Percentiles rank a stretch among this genome's conserved stretches.
Conservation (phyloP, 2,888 invertebrate species). For the Heliconius ethilla region DNA sequence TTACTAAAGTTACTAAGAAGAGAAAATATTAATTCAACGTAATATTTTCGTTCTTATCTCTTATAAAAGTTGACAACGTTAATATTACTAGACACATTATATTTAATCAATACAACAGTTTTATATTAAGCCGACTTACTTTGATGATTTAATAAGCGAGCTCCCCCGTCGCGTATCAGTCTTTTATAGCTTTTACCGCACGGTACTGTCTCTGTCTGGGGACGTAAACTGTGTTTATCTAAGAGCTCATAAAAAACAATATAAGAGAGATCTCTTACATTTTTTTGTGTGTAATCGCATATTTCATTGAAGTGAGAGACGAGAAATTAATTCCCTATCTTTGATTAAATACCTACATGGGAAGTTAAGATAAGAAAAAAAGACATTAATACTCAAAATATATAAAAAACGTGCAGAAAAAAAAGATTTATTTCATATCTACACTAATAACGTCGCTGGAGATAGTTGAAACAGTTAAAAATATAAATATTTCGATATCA, state of each 20-base stretch:
- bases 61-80: neutral
- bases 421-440: no score
- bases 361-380: no score
- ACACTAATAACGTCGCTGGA: no score
- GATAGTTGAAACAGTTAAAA: no score
- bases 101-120: conserved; percentile 9
- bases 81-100: neutral
- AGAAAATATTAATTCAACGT: neutral
- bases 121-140: conserved; percentile 21
- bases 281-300: neutral
- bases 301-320: neutral
- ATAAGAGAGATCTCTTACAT: neutral
- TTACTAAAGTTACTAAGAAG: neutral
- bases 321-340: neutral
- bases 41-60: neutral
- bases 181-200: conserved; percentile 23
- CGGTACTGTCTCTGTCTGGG: conserved; percentile 10
- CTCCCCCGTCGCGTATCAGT: conserved; percentile 24
- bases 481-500: no score
- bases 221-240: conserved; percentile 26
- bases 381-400: no score
- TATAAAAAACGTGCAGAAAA: no score
- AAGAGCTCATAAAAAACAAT: neutral
- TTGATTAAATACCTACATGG: no score
- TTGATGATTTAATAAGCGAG: conserved; percentile 21